Evolutionary conservation across 2,797 vertebrate species (phyloP), one percentile per base, ranked within the genome.

Genomic region (Gila robusta): DNA sequence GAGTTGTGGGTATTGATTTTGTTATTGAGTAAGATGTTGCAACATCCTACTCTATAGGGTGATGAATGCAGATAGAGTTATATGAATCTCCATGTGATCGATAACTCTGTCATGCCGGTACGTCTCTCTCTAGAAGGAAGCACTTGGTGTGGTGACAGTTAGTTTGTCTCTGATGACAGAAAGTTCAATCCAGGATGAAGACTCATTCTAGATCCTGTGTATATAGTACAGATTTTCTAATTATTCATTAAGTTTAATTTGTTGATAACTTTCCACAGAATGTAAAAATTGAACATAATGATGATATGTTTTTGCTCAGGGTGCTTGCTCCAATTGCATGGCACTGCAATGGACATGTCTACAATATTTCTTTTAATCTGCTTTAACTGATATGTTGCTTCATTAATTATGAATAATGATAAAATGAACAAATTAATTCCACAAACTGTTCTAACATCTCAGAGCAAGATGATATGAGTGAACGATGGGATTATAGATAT

Each of bases 41-140:
- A 41, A 82, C 79, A 77, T 83, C 74, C 64, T n/a, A 83, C 81
- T 70, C 67, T 59, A 81, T 70, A 71, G 26, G 41, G 49, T 77
- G 70, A 84, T 89, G 49, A 82, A 84, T 21, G 59, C 70, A 82
- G 52, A 84, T 59, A 79, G 35, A 86, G 66, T 70, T 70, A 56
- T 73, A 79, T 86, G 78, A 87, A 86, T 90, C 73, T 82, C 41
- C 59, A 41, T 35, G n/a, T 80, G 59, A 81, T 86, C 86, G 21
- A 88, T 88, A 83, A 79, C 44, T 72, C 69, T 72, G 82, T 80
- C 19, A 26, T 71, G 62, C 16, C 28, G 14, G 49, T 69, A 64
- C 17, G 28, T 83, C 41, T 73, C 16, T 71, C 69, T 71, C 76
- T 52, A 41, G 59, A 70, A 71, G 49, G 8, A 66, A 71, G 12